These are phyloP conservation scores for Muraenolepis orangiensis DNA, from an alignment of 2,797 vertebrate species.

Conservation along the genomic window DNA sequence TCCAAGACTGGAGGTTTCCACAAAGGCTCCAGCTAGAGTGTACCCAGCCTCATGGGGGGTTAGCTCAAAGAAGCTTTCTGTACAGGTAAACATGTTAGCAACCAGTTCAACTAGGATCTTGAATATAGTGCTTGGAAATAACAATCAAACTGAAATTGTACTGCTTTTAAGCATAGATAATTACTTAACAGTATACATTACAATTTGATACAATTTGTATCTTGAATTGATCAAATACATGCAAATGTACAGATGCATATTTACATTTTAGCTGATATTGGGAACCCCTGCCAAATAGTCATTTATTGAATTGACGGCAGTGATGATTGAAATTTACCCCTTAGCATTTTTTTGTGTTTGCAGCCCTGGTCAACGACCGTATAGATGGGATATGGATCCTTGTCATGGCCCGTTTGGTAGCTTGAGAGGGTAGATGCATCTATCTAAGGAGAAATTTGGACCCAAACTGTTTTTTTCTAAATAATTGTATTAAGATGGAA, in stretches of 20 bases:
- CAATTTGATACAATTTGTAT: too few relatives aligned
- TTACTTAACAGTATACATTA: too few relatives aligned
- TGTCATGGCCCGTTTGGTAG: not conserved
- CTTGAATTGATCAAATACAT: too few relatives aligned
- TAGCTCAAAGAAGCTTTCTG: slow-evolving; percentile 11
- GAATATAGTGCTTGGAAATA: not conserved
- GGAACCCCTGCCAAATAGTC: not conserved
- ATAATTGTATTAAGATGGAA: not conserved
- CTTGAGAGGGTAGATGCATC: slow-evolving; percentile 1
- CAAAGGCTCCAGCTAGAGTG: slow-evolving; percentile 9
- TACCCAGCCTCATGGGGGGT: slow-evolving; percentile 17
- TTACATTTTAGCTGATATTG: not conserved
- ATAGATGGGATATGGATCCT: slow-evolving; percentile 7
- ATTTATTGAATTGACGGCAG: not conserved
- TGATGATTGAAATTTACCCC: not conserved
- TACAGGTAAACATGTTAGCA: not conserved
- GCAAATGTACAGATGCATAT: not conserved
- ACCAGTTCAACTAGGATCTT: not conserved
- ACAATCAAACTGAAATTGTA: not conserved
- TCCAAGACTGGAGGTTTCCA: slow-evolving; percentile 1
- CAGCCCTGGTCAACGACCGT: slow-evolving; percentile 1
- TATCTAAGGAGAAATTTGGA: not conserved
- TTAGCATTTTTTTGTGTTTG: not conserved
- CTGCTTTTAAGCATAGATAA: not conserved
- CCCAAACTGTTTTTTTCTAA: not conserved